phyloP scores from a whole-genome alignment of 2,113 vertebrate genomes.

The Cyrtonyx montezumae region DNA sequence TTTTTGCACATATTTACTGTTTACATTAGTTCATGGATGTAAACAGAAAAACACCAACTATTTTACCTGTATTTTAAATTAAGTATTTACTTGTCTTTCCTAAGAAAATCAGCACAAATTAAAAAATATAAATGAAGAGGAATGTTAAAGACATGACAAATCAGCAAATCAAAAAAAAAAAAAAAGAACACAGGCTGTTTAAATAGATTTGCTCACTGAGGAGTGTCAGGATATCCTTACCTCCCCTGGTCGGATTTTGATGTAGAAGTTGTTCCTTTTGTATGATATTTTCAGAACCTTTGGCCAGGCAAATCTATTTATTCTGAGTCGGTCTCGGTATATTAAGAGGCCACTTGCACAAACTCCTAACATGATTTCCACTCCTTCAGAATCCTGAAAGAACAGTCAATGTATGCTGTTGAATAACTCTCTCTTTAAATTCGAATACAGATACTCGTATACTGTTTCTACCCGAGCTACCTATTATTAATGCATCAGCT shows the following conservation, averaged over 20 bases:
- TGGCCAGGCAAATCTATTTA: constrained; percentile 98
- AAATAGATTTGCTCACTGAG: background rate
- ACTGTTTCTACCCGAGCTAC: background rate
- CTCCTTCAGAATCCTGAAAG: constrained; percentile 94
- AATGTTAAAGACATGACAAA: background rate
- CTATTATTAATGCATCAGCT: constrained; percentile 35
- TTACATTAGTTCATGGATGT: background rate
- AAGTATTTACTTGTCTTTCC: background rate
- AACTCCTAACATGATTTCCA: constrained; percentile 98
- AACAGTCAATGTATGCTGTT: background rate
- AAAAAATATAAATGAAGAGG: background rate
- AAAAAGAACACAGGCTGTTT: background rate
- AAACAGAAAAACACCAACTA: background rate
- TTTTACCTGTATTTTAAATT: background rate
- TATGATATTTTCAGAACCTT: constrained; percentile 99
- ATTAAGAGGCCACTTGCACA: constrained; percentile 95
- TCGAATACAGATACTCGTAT: background rate
- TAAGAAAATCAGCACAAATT: background rate
- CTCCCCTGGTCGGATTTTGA: constrained; percentile 97
- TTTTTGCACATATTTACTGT: background rate
- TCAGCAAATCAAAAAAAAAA: background rate
- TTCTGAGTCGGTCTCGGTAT: constrained; percentile 94
- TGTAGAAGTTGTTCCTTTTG: constrained; percentile 99
- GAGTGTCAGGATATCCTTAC: constrained; percentile 71
- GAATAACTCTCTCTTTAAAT: background rate